Percentiles rank a stretch among this genome's conserved stretches.
Evolutionary conservation across 2,888 invertebrate species (phyloP).

Genomic region (Dascillus cervinus): DNA sequence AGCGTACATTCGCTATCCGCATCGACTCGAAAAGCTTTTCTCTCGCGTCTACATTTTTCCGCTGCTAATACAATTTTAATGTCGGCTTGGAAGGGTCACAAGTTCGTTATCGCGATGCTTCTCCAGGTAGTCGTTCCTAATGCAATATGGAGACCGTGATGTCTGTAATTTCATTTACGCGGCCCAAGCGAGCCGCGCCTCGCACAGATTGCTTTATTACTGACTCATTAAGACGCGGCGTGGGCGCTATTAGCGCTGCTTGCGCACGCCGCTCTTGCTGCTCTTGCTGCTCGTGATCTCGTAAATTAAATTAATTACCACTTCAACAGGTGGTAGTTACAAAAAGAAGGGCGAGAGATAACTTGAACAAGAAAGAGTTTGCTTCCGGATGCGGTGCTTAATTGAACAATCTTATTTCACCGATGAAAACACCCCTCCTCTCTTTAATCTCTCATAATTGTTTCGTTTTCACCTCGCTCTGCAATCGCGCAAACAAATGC

Average conservation of each 20-base stretch:
- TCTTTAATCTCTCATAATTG: too few species aligned
- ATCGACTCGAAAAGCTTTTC: conserved; percentile 7
- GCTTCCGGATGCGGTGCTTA: conserved; percentile 29
- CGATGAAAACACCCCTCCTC: conserved; percentile 22
- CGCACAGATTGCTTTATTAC: conserved; percentile 34
- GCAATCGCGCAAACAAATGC: too few species aligned
- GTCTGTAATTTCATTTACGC: conserved; percentile 22
- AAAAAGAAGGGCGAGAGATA: conserved; percentile 23
- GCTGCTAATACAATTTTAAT: conserved; percentile 21
- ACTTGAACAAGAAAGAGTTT: conserved; percentile 29
- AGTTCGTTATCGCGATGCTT: conserved; percentile 19
- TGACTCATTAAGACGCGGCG: conserved; percentile 30
- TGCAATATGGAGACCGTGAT: conserved; percentile 17
- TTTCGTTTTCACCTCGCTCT: conserved; percentile 26
- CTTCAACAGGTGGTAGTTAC: conserved; percentile 36
- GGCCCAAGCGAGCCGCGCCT: conserved; percentile 16
- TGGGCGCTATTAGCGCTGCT: conserved; percentile 21
- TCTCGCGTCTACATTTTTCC: conserved; percentile 12
- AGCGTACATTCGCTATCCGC: conserved; percentile 13
- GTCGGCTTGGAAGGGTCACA: conserved; percentile 15
- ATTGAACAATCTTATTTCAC: conserved; percentile 34
- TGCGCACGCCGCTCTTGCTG: conserved; percentile 18
- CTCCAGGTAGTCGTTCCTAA: conserved; percentile 15
- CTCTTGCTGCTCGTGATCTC: conserved; percentile 28
- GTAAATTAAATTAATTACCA: conserved; percentile 39